Evolutionary conservation across 1,140 invertebrate species (phyloP).

Genomic region (Drosophila suzukii): DNA sequence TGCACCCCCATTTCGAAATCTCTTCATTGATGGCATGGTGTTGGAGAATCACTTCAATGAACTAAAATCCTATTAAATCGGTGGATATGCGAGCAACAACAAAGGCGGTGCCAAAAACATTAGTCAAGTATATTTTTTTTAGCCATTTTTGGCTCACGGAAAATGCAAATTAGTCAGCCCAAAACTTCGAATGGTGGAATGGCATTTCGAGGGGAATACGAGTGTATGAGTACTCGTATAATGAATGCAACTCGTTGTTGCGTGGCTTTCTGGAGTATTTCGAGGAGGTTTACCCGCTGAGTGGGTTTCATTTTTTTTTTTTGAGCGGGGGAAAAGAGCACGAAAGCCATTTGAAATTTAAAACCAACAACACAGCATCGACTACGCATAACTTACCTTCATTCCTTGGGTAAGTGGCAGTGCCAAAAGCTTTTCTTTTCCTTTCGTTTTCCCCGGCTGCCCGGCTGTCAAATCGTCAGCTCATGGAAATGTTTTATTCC

Average conservation of each 20-base stretch:
- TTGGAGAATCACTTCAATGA: slow-evolving; percentile 72
- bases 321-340: slow-evolving; percentile 11
- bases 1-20: slow-evolving; percentile 1
- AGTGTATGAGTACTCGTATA: slow-evolving; percentile 22
- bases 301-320: slow-evolving; percentile 6
- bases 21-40: slow-evolving; percentile 34
- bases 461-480: slow-evolving; percentile 63
- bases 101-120: slow-evolving; percentile 55
- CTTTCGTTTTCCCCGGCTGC: neutral
- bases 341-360: slow-evolving; percentile 66
- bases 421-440: slow-evolving; percentile 46
- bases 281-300: slow-evolving; percentile 17
- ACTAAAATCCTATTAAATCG: slow-evolving; percentile 74
- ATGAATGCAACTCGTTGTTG: slow-evolving; percentile 72
- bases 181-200: slow-evolving; percentile 29
- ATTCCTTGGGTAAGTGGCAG: slow-evolving; percentile 37
- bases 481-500: slow-evolving; percentile 55
- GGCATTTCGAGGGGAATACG: slow-evolving; percentile 7
- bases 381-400: slow-evolving; percentile 70
- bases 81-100: slow-evolving; percentile 26
- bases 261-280: slow-evolving; percentile 52
- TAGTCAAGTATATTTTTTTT: slow-evolving; percentile 66
- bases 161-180: slow-evolving; percentile 67
- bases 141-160: slow-evolving; percentile 62
- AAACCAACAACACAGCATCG: slow-evolving; percentile 49